Conservation (phyloP, 1,140 invertebrate species). For the Zaprionus africanus region DNA sequence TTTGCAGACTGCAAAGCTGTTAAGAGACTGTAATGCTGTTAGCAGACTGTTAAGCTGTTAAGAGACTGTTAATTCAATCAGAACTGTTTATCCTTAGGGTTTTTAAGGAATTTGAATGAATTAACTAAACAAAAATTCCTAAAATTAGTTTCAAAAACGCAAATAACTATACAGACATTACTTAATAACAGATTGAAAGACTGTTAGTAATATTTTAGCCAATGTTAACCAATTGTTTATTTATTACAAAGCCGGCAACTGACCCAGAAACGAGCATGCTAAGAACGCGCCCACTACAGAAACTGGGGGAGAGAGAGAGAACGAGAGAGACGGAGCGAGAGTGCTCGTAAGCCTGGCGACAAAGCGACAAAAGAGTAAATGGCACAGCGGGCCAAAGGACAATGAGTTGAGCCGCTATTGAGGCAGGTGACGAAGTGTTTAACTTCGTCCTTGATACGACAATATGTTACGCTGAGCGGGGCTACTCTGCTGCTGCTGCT, state of each 20-base stretch:
- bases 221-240: neutral
- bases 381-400: slow-evolving; percentile 7
- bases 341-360: slow-evolving; percentile 37
- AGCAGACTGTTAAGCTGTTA: neutral
- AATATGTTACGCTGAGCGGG: slow-evolving; percentile 69
- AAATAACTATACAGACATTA: neutral
- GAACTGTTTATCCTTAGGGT: too few species aligned
- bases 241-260: slow-evolving; percentile 13
- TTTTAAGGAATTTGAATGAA: neutral
- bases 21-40: slow-evolving; percentile 1
- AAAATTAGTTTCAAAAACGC: neutral
- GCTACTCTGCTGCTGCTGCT: slow-evolving; percentile 15
- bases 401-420: slow-evolving; percentile 37
- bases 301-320: neutral
- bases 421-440: slow-evolving; percentile 67
- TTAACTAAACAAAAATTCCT: neutral
- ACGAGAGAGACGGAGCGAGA: slow-evolving; percentile 22
- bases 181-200: too few species aligned
- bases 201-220: too few species aligned
- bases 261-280: slow-evolving; percentile 58
- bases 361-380: slow-evolving; percentile 70
- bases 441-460: slow-evolving; percentile 80
- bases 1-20: slow-evolving; percentile 33
- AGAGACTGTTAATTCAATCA: too few species aligned
- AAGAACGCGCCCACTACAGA: neutral